Base-by-base conservation (phyloP, 2,888 invertebrate species). In the Agriotes lineatus region DNA sequence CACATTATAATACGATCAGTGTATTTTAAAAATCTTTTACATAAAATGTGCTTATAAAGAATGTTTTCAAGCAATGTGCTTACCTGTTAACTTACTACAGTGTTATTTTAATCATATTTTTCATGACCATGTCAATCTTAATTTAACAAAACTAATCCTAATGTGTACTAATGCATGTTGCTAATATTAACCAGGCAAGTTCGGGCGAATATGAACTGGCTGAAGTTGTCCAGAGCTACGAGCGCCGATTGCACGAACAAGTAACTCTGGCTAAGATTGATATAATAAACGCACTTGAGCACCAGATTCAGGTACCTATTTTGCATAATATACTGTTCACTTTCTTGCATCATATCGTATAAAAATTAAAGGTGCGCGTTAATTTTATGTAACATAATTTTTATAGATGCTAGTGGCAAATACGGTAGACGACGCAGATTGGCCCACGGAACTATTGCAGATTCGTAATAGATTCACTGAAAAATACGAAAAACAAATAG, bases 401-500 rank as follows among this genome's bases (percentile, higher is more conserved):
- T 54, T 42, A 18, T 83, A 93, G 93, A 90, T 90, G 79, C 84
- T 93, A 77, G 86, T 92, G 73, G 87, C 88, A 5, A 90, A 89
- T 78, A 90, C 92, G 19, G 87, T 88, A 70, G 90, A 90, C 60
- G 90, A 90, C 79, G 89, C 91, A 82, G 90, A 91, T 87, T 93
- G 93, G 92, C 93, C 93, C 39, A 84, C 89, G 69, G 93, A 94
- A 84, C 86, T 94, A 74, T 86, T 93, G 58, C 88, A 91, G 73
- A 83, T 94, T 37, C 85, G 92, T 12, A 91, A 93, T 83, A 90
- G 90, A 84, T 91, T 94, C 72, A 89, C 91, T 60, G 89, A 88
- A 18, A 90, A 90, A 80, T 89, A 89, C 78, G 88, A 89, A 80
- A 82, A 85, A 69, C 87, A 90, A 81, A 88, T 90, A 20, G 87